phyloP scores from a whole-genome alignment of 2,797 vertebrate species.

The Tenualosa ilisha region DNA sequence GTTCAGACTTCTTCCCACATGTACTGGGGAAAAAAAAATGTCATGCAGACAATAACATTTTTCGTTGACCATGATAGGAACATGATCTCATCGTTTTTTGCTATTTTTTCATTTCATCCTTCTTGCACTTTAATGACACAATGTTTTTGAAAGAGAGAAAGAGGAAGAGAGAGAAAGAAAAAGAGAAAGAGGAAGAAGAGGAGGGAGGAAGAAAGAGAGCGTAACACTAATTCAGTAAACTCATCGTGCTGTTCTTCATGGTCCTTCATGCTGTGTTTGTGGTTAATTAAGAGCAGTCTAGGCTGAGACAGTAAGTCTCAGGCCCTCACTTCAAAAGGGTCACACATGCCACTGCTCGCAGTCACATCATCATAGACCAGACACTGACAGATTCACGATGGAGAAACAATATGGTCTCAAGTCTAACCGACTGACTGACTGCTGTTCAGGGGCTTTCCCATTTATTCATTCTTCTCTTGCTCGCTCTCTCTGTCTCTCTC shows the following conservation, averaged over 20 bases:
- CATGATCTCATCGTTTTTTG: background rate
- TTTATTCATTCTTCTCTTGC: background rate
- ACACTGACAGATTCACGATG: background rate
- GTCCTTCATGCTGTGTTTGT: constrained; percentile 22
- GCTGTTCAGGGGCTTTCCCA: background rate
- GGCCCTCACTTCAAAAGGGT: background rate
- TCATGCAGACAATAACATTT: background rate
- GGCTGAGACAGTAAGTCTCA: background rate
- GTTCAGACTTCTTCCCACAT: background rate
- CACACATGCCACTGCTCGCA: background rate
- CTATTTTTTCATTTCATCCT: background rate
- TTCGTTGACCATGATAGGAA: background rate
- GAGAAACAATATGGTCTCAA: background rate
- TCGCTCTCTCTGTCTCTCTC: background rate
- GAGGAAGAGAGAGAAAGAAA: background rate
- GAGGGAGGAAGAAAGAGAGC: background rate
- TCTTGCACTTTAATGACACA: background rate
- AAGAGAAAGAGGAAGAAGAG: background rate
- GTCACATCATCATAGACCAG: background rate
- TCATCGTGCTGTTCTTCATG: background rate
- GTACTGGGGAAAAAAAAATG: background rate
- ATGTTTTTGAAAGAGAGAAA: background rate
- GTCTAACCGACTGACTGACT: background rate
- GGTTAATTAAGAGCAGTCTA: constrained; percentile 5
- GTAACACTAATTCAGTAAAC: constrained; percentile 4